Evolutionary conservation across 2,797 vertebrate genomes (phyloP), one percentile per base, ranked within the genome.

Genomic region (Gallirallus australis): DNA sequence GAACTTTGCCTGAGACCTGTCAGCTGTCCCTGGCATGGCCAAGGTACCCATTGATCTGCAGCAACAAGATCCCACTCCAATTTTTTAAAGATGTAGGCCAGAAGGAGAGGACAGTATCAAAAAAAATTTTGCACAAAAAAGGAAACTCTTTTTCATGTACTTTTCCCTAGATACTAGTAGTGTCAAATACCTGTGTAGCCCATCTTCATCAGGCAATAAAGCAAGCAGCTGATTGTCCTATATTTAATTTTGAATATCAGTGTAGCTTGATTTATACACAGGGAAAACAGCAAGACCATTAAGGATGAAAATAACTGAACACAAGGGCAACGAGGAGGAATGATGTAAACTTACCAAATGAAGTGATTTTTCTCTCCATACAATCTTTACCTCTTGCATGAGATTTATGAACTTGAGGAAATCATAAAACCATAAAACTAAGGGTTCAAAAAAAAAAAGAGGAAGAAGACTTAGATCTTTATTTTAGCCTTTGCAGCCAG

Each of bases 281-380:
- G 35, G 45, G 18, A 30, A 57, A 92, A 79, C 72, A 79, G 59
- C 9, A 91, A 50, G 54, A 52, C 54, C 57, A 90, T 94, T 95
- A 96, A 90, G 78, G 61, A 90, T 39, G 60, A 96, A 94, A 95
- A 76, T 86, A 96, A 94, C 45, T 91, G 91, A 94, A 89, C 80
- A 89, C 56, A 89, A 96, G 69, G 42, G 35, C 69, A 77, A 11
- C 1, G 6, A 93, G 69, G 39, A 86, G 37, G 42, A 93, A 82
- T 82, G 24, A 95, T 52, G 80, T 73, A 93, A 97, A 86, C 61
- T 94, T 54, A 91, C 48, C 56, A 73, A 47, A 80, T 3, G 25
- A 75, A 76, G 59, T 73, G 56, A 73, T 94, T 96, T 89, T 96
- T 84, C 45, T 82, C 47, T 95, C 78, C 65, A 95, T 94, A 89